These are phyloP conservation scores for Eudyptes chrysolophus DNA, from an alignment of 2,113 vertebrate genomes.

Conservation along the genomic window DNA sequence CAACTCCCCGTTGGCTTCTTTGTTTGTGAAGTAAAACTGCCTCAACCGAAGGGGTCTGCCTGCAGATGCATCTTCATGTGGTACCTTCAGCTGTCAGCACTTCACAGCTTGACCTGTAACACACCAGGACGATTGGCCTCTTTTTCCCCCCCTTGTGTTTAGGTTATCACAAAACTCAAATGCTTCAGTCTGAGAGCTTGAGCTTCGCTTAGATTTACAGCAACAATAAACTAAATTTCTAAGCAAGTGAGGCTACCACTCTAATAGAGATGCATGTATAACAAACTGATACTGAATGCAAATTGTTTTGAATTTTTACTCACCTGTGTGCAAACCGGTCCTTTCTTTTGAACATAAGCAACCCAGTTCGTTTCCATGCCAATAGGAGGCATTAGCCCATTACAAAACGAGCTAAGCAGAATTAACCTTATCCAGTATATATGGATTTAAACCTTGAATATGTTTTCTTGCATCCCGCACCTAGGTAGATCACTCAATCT, in stretches of 20 bases:
- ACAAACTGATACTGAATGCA: neutral
- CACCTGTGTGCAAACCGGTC: neutral
- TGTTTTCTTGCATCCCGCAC: neutral
- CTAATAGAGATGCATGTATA: neutral
- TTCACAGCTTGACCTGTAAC: neutral
- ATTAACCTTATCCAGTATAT: neutral
- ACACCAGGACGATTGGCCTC: neutral
- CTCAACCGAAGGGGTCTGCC: neutral
- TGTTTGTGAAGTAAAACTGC: neutral
- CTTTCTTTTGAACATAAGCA: neutral
- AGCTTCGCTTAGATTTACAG: neutral
- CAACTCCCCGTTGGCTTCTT: neutral
- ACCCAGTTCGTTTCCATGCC: neutral
- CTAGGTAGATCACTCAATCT: neutral
- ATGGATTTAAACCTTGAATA: neutral
- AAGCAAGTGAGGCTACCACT: neutral
- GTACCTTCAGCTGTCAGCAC: neutral
- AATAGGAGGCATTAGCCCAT: neutral
- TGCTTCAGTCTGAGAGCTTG: neutral
- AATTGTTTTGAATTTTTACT: neutral
- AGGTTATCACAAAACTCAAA: neutral
- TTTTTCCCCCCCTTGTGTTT: neutral
- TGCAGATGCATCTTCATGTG: neutral
- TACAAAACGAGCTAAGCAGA: neutral
- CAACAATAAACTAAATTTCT: neutral